Base-by-base conservation (phyloP, 2,797 vertebrate genomes). In the Gorsachius magnificus region DNA sequence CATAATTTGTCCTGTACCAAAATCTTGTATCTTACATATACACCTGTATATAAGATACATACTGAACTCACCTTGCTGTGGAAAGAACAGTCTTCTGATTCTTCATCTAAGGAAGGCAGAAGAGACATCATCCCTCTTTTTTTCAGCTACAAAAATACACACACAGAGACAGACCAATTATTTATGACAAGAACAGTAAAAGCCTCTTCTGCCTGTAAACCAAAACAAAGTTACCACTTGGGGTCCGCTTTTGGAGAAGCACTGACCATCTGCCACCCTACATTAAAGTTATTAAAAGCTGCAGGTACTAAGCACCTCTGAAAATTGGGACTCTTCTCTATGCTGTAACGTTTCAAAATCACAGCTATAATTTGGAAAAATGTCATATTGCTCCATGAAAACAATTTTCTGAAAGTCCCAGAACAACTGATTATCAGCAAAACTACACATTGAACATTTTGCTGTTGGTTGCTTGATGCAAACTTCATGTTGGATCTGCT, bases 71-170 rank as follows among this genome's bases (percentile, higher is more conserved):
- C 98, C 85, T 97, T 96, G 57, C 96, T 96, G 56, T 94, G 94
- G 35, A 93, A 78, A 33, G 97, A 97, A 72, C 3, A 91, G 22
- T 98, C 98, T 90, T 98, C 98, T 9, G 61, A 93, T 87, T 98
- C 98, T 87, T 98, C 98, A 87, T 95, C 82, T 53, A 98, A 84
- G 14, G 97, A 98, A 53, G 98, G 98, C 0, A 98, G 94, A 95
- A 98, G 79, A 56, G 94, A 96, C 87, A 97, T 16, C 74, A 98
- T 77, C 76, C 97, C 96, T 83, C 82, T 95, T 93, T 97, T 97
- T 94, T 93, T 96, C 58, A 94, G 3, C 98, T 98, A 97, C 28
- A 97, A 93, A 91, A 72, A 70, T 35, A 88, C 43, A 95, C 31
- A 93, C 11, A 94, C 3, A 87, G 35, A 54, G 33, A 74, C 19